Conservation (phyloP, 2,113 vertebrate genomes). For the Chaetodon trifascialis region DNA sequence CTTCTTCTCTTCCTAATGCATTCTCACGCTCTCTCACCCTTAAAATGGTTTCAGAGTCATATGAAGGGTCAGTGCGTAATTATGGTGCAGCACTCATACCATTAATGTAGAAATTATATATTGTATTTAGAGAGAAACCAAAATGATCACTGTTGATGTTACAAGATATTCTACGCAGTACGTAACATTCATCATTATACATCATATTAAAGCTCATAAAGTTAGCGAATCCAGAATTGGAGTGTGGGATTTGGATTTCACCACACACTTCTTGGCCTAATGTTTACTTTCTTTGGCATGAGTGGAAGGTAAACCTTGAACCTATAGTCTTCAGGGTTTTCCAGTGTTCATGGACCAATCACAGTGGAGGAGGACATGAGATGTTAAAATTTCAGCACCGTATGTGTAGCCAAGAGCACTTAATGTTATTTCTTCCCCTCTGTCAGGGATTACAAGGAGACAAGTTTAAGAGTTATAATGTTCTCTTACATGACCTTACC, state of each 20-base stretch:
- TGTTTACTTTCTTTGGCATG: constrained; percentile 73
- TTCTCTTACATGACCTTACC: constrained; percentile 62
- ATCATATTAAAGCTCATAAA: constrained; percentile 46
- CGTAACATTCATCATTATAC: constrained; percentile 23
- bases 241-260: constrained; percentile 59
- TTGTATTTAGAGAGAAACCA: constrained; percentile 27
- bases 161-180: constrained; percentile 5
- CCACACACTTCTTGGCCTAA: constrained; percentile 51
- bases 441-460: constrained; percentile 61
- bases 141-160: constrained; percentile 34
- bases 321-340: constrained; percentile 41
- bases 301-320: constrained; percentile 61
- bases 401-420: constrained; percentile 56
- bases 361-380: constrained; percentile 32
- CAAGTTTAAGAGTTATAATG: constrained; percentile 68
- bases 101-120: constrained; percentile 37
- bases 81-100: neutral
- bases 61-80: constrained; percentile 12
- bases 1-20: too few species aligned
- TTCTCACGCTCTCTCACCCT: too few species aligned
- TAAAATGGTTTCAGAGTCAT: too few species aligned
- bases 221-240: constrained; percentile 13
- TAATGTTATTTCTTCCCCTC: constrained; percentile 60
- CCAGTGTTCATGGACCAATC: constrained; percentile 42
- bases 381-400: constrained; percentile 59